A percentile compares a stretch with the other conserved stretches of the same genome.
These are phyloP conservation scores for Xylophagus ater DNA, from an alignment of 2,888 invertebrate genomes.

Conservation along the genomic window DNA sequence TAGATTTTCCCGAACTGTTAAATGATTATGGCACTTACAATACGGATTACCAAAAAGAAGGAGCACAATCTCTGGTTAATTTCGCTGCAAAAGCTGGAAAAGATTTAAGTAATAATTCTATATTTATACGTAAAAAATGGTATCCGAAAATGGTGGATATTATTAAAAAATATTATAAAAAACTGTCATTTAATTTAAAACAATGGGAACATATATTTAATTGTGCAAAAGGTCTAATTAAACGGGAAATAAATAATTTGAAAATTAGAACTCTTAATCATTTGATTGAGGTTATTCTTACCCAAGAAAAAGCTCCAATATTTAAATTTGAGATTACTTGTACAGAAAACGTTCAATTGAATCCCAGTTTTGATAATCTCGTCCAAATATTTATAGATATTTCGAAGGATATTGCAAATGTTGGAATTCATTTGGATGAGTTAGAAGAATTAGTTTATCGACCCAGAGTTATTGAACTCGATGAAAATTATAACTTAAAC, in stretches of 20 bases:
- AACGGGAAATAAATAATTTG: slow-evolving; percentile 52
- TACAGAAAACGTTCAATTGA: slow-evolving; percentile 38
- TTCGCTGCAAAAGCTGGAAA: slow-evolving; percentile 26
- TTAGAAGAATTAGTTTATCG: slow-evolving; percentile 31
- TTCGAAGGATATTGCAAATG: slow-evolving; percentile 44
- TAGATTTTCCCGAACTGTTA: slow-evolving; percentile 35
- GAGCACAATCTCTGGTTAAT: slow-evolving; percentile 19
- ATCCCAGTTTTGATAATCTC: slow-evolving; percentile 49
- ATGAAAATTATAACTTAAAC: slow-evolving; percentile 45
- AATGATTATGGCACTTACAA: slow-evolving; percentile 29
- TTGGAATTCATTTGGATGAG: slow-evolving; percentile 49
- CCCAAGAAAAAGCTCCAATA: slow-evolving; percentile 47
- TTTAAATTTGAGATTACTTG: slow-evolving; percentile 44
- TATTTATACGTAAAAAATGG: slow-evolving; percentile 37
- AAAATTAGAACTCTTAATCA: slow-evolving; percentile 56
- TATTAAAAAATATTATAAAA: slow-evolving; percentile 30
- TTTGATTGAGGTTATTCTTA: slow-evolving; percentile 45
- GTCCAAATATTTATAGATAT: slow-evolving; percentile 47
- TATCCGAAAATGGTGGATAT: slow-evolving; percentile 35
- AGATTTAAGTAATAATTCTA: slow-evolving; percentile 34
- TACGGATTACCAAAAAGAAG: slow-evolving; percentile 14
- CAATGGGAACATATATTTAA: slow-evolving; percentile 32
- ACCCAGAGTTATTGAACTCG: slow-evolving; percentile 37
- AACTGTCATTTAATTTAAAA: slow-evolving; percentile 23
- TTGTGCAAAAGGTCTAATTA: slow-evolving; percentile 42